A percentile compares a stretch with the other conserved stretches of the same genome.
Evolutionary conservation across 2,113 vertebrate species (phyloP).

Genomic region (Tupaia chinensis): DNA sequence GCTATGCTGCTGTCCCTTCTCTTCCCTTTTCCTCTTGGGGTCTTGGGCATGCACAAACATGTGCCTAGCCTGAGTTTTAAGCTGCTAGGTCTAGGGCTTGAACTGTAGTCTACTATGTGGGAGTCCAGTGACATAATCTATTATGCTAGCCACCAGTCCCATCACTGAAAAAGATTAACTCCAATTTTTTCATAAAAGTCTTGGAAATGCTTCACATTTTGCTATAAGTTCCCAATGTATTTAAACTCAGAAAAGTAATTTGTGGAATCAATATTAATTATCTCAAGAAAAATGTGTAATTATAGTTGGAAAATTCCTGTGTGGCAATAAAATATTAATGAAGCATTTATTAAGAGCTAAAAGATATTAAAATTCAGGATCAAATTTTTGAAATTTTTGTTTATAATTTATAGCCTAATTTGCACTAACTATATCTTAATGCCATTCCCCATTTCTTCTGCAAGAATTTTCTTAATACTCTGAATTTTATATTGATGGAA

Average conservation of each 20-base stretch:
- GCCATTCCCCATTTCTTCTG: not conserved
- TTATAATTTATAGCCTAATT: not conserved
- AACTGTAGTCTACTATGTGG: no score
- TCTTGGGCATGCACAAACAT: no score
- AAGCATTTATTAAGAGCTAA: constrained; percentile 18
- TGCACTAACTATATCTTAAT: not conserved
- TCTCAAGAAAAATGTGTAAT: not conserved
- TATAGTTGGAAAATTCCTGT: not conserved
- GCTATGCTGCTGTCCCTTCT: no score
- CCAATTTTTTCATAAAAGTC: constrained; percentile 15
- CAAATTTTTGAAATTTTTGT: not conserved
- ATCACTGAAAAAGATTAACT: not conserved
- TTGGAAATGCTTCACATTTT: constrained; percentile 25
- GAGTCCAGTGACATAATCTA: no score
- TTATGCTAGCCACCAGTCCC: no score
- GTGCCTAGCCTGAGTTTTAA: no score
- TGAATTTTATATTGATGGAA: not conserved
- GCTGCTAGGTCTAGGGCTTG: no score
- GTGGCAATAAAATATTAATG: not conserved
- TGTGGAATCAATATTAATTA: constrained; percentile 22
- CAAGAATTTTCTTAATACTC: constrained; percentile 2
- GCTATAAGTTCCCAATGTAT: not conserved
- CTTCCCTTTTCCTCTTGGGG: no score
- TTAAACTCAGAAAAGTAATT: not conserved
- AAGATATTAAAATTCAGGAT: constrained; percentile 40